Percentiles rank a stretch among this genome's conserved stretches.
These are phyloP conservation scores for Carassius gibelio DNA, from an alignment of 2,113 vertebrate genomes.

Conservation along the genomic window DNA sequence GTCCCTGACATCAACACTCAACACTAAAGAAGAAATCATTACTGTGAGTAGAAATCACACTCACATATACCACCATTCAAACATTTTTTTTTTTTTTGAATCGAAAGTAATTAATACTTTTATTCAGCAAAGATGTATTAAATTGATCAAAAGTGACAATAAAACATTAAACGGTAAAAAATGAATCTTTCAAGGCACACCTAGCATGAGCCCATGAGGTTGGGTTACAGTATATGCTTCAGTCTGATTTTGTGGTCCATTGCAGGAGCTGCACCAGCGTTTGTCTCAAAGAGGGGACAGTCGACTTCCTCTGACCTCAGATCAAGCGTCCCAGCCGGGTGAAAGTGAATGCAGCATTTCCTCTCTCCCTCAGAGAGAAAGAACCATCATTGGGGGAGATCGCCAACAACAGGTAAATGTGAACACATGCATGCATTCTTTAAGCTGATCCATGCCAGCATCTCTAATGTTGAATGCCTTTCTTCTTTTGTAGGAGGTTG, in stretches of 20 bases:
- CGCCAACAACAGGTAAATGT: slow-evolving; percentile 71
- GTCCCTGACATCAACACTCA: slow-evolving; percentile 71
- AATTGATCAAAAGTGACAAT: not conserved
- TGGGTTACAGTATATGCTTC: not conserved
- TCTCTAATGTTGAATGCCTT: not conserved
- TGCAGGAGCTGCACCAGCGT: slow-evolving; percentile 72
- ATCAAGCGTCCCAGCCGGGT: slow-evolving; percentile 52
- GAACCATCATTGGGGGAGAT: slow-evolving; percentile 77
- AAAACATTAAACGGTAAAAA: not conserved
- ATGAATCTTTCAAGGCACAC: not conserved
- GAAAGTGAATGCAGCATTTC: slow-evolving; percentile 65
- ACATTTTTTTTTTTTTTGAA: not conserved
- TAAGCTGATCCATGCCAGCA: not conserved
- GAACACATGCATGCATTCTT: not conserved
- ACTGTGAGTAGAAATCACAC: slow-evolving; percentile 61
- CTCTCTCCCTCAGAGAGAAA: slow-evolving; percentile 74
- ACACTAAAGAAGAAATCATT: slow-evolving; percentile 79
- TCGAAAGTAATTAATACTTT: not conserved
- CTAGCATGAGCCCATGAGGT: not conserved
- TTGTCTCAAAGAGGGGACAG: slow-evolving; percentile 62
- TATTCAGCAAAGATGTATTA: not conserved
- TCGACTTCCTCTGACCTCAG: slow-evolving; percentile 50
- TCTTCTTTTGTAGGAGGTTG: slow-evolving; percentile 59
- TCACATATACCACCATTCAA: not conserved
- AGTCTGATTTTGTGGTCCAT: slow-evolving; percentile 17